Base-by-base conservation (phyloP, 2,888 invertebrate genomes). In the Catocala fraxini region DNA sequence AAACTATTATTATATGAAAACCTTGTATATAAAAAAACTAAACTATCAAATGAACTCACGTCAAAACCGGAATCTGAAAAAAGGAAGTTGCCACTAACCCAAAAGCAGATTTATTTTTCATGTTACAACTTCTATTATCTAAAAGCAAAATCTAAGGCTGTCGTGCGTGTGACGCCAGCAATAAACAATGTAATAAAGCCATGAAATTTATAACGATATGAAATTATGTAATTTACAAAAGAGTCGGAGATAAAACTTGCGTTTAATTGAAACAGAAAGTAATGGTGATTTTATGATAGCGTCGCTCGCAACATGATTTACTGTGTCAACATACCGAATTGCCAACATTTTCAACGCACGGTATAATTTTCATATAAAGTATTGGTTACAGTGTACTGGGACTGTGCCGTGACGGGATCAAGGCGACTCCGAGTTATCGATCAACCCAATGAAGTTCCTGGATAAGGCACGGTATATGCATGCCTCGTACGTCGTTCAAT, bases 251-350 rank as follows among this genome's bases (percentile, higher is more conserved):
- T 79, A 77, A 75, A 77, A 73, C 47, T 68, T 41, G 56, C 51
- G 68, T 67, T 68, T 72, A 77, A 77, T 79, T 79, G 75, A 77
- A 75, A 75, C 63, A 47, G 75, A 81, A 81, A 82, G 81, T 81
- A 75, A 77, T 78, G 61, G 72, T 41, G 68, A 72, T 73, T 73
- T 74, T 79, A 79, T 74, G 74, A 74, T 68, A 75, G 63, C 57
- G 51, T 62, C 39, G 66, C 67, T 65, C 64, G 70, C 69, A 65
- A 73, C 58, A 64, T 77, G 76, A 81, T 81, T 80, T 79, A 82
- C 72, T 79, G 70, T 78, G 76, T 77, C 80, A 81, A 79, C 73
- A 71, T 68, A 69, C 60, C 60, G 47, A 62, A 70, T 69, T 65
- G 64, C 34, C 60, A 71, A 77, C 65, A 67, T 75, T 71, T 74